Base-by-base conservation (phyloP, 2,113 vertebrate species). In the Prionailurus viverrinus region DNA sequence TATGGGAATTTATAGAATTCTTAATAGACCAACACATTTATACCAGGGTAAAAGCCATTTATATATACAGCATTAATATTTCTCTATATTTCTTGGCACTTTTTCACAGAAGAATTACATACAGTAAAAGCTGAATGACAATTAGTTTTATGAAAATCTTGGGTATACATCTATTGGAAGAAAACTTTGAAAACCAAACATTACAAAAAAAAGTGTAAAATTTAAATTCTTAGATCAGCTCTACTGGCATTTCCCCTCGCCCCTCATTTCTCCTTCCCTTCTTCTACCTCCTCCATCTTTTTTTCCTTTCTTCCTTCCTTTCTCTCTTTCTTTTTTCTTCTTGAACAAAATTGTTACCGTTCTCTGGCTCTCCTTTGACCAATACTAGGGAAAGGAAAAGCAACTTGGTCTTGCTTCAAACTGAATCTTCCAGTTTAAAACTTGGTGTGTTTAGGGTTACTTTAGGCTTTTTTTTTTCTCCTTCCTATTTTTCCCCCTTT, bases 81-180 rank as follows among this genome's bases (percentile, higher is more conserved):
- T 95, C 31, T 48, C 7, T 31, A 65, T 16, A 4, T 68, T 65
- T 94, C 25, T 7, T 3, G 61, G 14, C n/a, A 78, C 27, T 74
- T 88, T 88, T 93, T 91, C 16, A 71, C 33, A 4, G 9, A 78
- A 65, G 21, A 86, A 16, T 73, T 76, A 19, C 36, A 86, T 78
- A 95, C 86, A 58, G 0, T 51, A 81, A 69, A 82, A 74, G 3
- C 7, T 61, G 10, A 53, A 19, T 94, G 29, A 55, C 10, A 95
- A 11, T 74, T 76, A 83, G 1, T 71, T 96, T 94, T 94, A 8
- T 53, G 19, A 82, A 96, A 79, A 82, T 76, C 14, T 68, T 53
- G 7, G 7, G 9, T 41, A 29, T 79, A 48, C 4, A 51, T 53
- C 29, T 36, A 66, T 23, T 31, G 31, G 33, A 92, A 88, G 10